Evolutionary conservation across 2,888 invertebrate species (phyloP), one percentile per base, ranked within the genome.

Genomic region (Steinernema carpocapsae): DNA sequence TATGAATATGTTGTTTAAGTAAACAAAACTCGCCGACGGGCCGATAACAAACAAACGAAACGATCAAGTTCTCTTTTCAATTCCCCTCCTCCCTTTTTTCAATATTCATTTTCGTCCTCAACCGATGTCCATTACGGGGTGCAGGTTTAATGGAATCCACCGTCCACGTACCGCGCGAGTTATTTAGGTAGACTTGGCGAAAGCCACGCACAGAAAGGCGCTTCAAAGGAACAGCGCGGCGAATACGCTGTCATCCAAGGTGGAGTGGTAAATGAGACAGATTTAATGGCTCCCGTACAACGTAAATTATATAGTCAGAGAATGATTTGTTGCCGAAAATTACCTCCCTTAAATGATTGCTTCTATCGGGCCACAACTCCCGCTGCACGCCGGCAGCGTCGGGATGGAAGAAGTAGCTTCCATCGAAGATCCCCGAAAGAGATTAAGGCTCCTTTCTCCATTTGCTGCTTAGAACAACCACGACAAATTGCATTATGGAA

Each of bases 1-100:
- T 64, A 64, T 64, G 64, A 64, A 64, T 64, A 64, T 64, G 64
- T 64, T 64, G 64, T 64, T 64, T 64, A 37, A 64, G 64, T 64
- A 64, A 64, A 64, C 64, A 64, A 64, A 64, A 64, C 64, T 64
- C 64, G 64, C 64, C 64, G 64, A 12, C 64, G 64, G 48, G 29
- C 64, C 64, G 64, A 64, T 32, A 64, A 64, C 64, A 64, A 64
- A 64, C 64, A 64, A 64, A 64, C 64, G 64, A 64, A 64, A 32
- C 64, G 64, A 64, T 64, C 64, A 64, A 64, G 64, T 64, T 64
- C 64, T 64, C 64, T 32, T 52, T 52, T 22, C 52, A 12, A n/a
- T 52, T 64, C 64, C 26, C 64, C 17, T 64, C 64, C 64, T 29
- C 29, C 64, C 37, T 64, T 32, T 26, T 64, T 64, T 64, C 64